phyloP scores from a whole-genome alignment of 2,113 vertebrate species.

The Colossoma macropomum region DNA sequence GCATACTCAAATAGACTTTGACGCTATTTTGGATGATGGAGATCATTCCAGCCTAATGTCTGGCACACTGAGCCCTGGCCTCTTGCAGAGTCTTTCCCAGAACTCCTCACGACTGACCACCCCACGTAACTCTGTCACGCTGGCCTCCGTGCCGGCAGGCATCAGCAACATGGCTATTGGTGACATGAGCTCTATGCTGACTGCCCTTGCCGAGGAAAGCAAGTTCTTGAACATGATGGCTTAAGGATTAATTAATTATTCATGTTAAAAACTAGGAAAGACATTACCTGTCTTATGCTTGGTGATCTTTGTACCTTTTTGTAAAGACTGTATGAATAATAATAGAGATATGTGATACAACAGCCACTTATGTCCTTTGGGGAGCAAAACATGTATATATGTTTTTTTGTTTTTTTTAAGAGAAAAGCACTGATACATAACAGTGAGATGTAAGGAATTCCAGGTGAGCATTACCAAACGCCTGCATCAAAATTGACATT shows the following conservation, averaged over 20 bases:
- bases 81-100: constrained; percentile 95
- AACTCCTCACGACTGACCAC: constrained; percentile 96
- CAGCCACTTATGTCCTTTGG: constrained; percentile 25
- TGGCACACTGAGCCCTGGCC: constrained; percentile 90
- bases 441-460: constrained; percentile 55
- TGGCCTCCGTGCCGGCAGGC: constrained; percentile 89
- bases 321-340: constrained; percentile 23
- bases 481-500: constrained; percentile 24
- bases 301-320: constrained; percentile 19
- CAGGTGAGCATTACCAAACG: constrained; percentile 23
- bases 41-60: constrained; percentile 98
- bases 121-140: constrained; percentile 92
- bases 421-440: constrained; percentile 74
- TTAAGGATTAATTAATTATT: constrained; percentile 69
- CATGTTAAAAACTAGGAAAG: constrained; percentile 12
- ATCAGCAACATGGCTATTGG: constrained; percentile 99
- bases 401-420: constrained; percentile 18
- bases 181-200: constrained; percentile 99
- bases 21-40: constrained; percentile 94
- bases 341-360: constrained; percentile 40
- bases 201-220: constrained; percentile 94
- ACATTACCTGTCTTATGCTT: constrained; percentile 12
- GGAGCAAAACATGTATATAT: constrained; percentile 45
- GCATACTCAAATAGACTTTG: constrained; percentile 93
- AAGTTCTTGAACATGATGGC: constrained; percentile 98